Evolutionary conservation across 2,113 vertebrate species (phyloP).

Genomic region (Boulengeromyrus knoepffleri): DNA sequence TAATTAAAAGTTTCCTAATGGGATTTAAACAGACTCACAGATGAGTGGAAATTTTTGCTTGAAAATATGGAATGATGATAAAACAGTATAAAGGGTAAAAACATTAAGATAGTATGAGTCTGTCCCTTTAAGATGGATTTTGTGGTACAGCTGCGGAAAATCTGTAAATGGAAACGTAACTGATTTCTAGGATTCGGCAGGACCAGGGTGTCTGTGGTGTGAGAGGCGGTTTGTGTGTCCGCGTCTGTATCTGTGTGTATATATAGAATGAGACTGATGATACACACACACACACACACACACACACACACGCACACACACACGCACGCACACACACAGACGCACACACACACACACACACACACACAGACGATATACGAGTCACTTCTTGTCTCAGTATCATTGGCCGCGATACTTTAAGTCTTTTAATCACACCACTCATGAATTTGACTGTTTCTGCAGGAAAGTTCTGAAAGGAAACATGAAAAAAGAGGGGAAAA

Average conservation of each 20-base stretch:
- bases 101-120: background rate
- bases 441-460: background rate
- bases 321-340: background rate
- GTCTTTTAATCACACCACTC: background rate
- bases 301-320: background rate
- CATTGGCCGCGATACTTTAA: background rate
- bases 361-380: background rate
- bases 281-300: background rate
- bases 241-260: background rate
- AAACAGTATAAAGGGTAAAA: background rate
- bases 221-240: background rate
- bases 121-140: background rate
- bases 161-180: background rate
- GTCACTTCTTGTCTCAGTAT: background rate
- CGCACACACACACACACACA: background rate
- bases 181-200: background rate
- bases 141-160: background rate
- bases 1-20: conserved; percentile 4
- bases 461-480: background rate
- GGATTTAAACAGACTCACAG: background rate
- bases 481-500: background rate
- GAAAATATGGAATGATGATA: background rate
- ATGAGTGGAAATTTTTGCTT: background rate
- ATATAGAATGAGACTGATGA: too few relatives aligned
- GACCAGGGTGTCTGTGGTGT: background rate